phyloP scores from a whole-genome alignment of 2,113 vertebrate species.

The Pseudolaguvia tuberculata region DNA sequence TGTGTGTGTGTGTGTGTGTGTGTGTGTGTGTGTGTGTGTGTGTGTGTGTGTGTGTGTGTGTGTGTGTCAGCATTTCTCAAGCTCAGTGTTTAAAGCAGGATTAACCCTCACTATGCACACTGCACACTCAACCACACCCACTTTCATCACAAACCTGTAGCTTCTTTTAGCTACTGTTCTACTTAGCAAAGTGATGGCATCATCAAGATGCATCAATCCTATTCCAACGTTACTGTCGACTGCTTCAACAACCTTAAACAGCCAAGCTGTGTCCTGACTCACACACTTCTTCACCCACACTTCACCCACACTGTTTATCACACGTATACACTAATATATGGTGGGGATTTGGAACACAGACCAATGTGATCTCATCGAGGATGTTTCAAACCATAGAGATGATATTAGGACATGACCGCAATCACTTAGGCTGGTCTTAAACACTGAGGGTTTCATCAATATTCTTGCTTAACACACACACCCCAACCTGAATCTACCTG shows the following conservation, averaged over 20 bases:
- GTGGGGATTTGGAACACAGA: background rate
- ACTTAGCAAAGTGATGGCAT: slow-evolving; percentile 3
- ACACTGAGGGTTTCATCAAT: background rate
- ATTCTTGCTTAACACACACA: background rate
- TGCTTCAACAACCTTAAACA: background rate
- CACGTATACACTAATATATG: background rate
- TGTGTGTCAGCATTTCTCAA: slow-evolving; percentile 14
- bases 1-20: too few relatives aligned
- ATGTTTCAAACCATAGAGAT: background rate
- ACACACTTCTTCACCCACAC: background rate
- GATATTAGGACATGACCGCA: background rate
- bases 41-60: slow-evolving; percentile 19
- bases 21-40: slow-evolving; percentile 1
- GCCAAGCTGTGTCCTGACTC: background rate
- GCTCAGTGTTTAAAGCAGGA: slow-evolving; percentile 19
- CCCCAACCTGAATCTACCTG: slow-evolving; percentile 5
- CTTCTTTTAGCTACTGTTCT: slow-evolving; percentile 5
- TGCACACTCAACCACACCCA: slow-evolving; percentile 13
- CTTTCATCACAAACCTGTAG: background rate
- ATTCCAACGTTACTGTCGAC: background rate
- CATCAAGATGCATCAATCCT: slow-evolving; percentile 1
- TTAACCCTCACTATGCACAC: slow-evolving; percentile 6
- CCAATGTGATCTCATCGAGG: background rate
- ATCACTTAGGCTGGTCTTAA: background rate
- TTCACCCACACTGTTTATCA: background rate